Base-by-base conservation (phyloP, 2,113 vertebrate species). In the Serilophus lunatus region DNA sequence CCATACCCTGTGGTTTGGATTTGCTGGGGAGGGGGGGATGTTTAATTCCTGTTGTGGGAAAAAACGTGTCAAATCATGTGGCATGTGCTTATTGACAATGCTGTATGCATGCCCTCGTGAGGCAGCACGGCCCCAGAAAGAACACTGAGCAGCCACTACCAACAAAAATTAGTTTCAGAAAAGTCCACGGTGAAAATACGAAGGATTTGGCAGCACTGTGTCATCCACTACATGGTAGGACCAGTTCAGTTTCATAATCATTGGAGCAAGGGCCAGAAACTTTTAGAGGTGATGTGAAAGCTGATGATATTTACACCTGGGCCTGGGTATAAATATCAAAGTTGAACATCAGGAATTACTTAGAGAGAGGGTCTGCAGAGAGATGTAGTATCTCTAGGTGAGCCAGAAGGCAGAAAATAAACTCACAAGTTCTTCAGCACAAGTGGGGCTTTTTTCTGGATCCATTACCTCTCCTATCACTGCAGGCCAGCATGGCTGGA, bases 51-150 rank as follows among this genome's bases (percentile, higher is more conserved):
- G 1, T 1, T 57, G 13, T n/a, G 9, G 24, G 10, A 9, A 1
- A 36, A 47, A 17, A 22, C 3, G 14, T n/a, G 26, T 51, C 22
- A 72, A 77, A 22, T 2, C 2, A 74, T 45, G n/a, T 47, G 11
- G 54, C 3, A 1, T 8, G 33, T 33, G 36, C 31, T 82, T 35
- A 20, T 2, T 61, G 33, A 61, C 12, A 68, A 60, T 16, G 35
- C 28, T 0, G 0, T 17, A 19, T 3, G 5, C 26, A 35, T 12
- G 31, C 24, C 8, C 22, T 10, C 10, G 28, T 22, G 57, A 63
- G 71, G 50, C 45, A 77, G 59, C 31, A 65, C 82, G 65, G 25
- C 9, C 44, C 57, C 59, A 33, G 40, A 23, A 85, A 25, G 8
- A 47, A 42, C 8, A 85, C 3, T 60, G 44, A 63, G 15, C 17